Evolutionary conservation across 2,888 invertebrate species (phyloP).

Genomic region (Imbricaverruca yamaguchii): DNA sequence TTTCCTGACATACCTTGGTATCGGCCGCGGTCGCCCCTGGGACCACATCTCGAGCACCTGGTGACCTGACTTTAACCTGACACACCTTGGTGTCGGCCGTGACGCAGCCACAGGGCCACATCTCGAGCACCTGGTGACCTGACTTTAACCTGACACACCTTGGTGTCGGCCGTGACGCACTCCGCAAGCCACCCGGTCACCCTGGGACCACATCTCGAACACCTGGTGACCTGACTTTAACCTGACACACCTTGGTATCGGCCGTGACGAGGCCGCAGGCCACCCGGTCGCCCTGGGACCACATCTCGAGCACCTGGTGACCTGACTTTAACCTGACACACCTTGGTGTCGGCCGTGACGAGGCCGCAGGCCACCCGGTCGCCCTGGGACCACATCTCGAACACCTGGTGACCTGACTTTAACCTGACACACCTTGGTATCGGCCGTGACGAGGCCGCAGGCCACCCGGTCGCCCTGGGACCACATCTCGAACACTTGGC

Average conservation of each 20-base stretch:
- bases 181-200: conserved; percentile 85
- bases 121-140: too few relatives aligned
- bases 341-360: conserved; percentile 53
- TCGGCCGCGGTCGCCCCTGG: conserved; percentile 85
- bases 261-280: too few relatives aligned
- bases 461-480: conserved; percentile 87
- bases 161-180: too few relatives aligned
- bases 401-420: too few relatives aligned
- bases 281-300: conserved; percentile 89
- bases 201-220: conserved; percentile 56
- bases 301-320: too few relatives aligned
- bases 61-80: too few relatives aligned
- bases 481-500: conserved; percentile 86
- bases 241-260: neutral
- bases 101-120: too few relatives aligned
- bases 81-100: too few relatives aligned
- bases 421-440: conserved; percentile 63
- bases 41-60: conserved; percentile 77
- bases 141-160: too few relatives aligned
- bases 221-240: too few relatives aligned
- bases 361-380: conserved; percentile 57
- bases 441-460: conserved; percentile 87
- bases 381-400: conserved; percentile 60
- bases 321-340: conserved; percentile 33
- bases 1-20: conserved; percentile 59